Evolutionary conservation across 2,888 invertebrate species (phyloP).

Genomic region (Dolichomitus sp.): DNA sequence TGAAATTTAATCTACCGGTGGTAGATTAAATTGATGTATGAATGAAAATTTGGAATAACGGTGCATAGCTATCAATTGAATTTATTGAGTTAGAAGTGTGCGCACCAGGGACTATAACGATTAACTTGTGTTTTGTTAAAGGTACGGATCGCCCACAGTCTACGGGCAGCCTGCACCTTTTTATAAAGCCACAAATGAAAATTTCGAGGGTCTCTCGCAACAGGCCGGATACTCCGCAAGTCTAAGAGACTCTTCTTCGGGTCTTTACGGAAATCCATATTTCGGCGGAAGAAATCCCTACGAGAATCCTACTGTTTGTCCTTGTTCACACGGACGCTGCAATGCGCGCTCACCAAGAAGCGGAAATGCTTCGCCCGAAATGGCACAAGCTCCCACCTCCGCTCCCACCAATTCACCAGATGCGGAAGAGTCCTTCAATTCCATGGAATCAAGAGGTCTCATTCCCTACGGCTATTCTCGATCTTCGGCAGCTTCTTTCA

Average conservation of each 20-base stretch:
- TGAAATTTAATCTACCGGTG: no score
- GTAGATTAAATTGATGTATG: no score
- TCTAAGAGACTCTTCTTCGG: neutral
- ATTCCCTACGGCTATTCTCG: neutral
- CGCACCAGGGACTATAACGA: neutral
- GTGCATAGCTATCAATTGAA: no score
- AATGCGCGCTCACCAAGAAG: neutral
- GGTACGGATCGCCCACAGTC: constrained; percentile 30
- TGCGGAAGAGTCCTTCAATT: no score
- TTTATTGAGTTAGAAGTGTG: no score
- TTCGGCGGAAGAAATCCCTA: neutral
- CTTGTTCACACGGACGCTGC: neutral
- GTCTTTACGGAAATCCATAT: neutral
- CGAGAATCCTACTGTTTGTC: neutral
- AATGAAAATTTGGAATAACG: no score
- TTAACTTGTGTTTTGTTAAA: neutral
- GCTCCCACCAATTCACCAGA: no score
- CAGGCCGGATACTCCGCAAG: neutral
- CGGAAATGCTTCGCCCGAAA: neutral
- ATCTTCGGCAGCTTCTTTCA: neutral
- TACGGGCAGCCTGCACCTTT: constrained; percentile 2
- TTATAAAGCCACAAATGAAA: neutral
- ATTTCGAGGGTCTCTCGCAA: neutral
- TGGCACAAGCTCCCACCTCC: no score
- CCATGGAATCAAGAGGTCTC: neutral